A percentile compares a stretch with the other conserved stretches of the same genome.
phyloP scores from a whole-genome alignment of 1,140 invertebrate species.

The Bradysia coprophila region DNA sequence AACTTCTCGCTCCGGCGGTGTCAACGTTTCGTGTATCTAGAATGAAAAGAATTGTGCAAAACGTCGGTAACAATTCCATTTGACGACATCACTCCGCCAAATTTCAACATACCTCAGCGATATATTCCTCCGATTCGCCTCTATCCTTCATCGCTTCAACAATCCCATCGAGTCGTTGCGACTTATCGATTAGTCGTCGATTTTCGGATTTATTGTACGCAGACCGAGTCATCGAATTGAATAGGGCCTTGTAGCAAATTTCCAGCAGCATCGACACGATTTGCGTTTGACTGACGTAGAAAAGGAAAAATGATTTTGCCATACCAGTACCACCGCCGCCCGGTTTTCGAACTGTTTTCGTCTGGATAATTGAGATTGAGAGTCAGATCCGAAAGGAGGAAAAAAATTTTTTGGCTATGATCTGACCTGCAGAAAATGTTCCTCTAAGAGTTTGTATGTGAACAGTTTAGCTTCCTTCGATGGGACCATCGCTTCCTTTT shows the following conservation, averaged over 20 bases:
- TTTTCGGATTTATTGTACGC: constrained; percentile 40
- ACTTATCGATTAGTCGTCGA: constrained; percentile 66
- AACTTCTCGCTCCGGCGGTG: constrained; percentile 51
- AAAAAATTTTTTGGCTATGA: not conserved
- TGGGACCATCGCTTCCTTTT: constrained; percentile 72
- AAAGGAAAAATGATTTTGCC: constrained; percentile 48
- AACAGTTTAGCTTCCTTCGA: constrained; percentile 73
- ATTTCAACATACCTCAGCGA: constrained; percentile 43
- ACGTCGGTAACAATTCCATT: constrained; percentile 8
- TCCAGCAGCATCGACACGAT: constrained; percentile 54
- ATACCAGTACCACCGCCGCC: constrained; percentile 22
- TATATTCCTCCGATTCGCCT: constrained; percentile 51
- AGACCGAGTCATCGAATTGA: constrained; percentile 43
- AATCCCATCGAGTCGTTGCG: constrained; percentile 62
- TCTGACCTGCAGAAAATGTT: constrained; percentile 56
- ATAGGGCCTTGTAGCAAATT: constrained; percentile 55
- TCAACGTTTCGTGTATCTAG: constrained; percentile 56
- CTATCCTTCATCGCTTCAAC: constrained; percentile 52
- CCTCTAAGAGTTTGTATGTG: constrained; percentile 60
- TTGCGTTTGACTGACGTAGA: constrained; percentile 44
- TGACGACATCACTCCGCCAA: constrained; percentile 3
- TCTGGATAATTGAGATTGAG: too few species aligned
- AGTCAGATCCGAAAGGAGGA: not conserved
- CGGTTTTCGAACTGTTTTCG: constrained; percentile 25
- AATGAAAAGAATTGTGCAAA: constrained; percentile 10